These are phyloP conservation scores for Seriola rivoliana DNA, from an alignment of 2,113 vertebrate species.

Conservation along the genomic window DNA sequence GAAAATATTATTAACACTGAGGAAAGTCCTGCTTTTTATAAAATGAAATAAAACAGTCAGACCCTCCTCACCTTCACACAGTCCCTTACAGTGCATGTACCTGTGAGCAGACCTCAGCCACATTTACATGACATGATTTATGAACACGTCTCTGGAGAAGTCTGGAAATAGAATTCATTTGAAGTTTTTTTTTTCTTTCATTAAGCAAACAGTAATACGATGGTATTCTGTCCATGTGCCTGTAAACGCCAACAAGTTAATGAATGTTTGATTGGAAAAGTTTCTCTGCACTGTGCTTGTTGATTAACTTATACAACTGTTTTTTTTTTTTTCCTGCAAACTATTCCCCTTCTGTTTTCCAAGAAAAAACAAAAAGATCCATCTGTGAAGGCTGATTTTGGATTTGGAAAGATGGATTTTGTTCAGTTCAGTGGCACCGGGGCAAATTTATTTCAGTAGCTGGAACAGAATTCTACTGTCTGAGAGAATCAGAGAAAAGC, in stretches of 20 bases:
- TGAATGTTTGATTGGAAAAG: slow-evolving; percentile 65
- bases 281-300: slow-evolving; percentile 23
- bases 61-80: background rate
- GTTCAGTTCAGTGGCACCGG: slow-evolving; percentile 29
- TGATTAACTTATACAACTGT: slow-evolving; percentile 13
- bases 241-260: slow-evolving; percentile 48
- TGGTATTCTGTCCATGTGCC: slow-evolving; percentile 26
- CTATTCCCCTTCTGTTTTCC: slow-evolving; percentile 47
- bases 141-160: background rate
- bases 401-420: slow-evolving; percentile 25
- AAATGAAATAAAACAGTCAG: background rate
- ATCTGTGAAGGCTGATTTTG: slow-evolving; percentile 47
- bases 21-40: background rate
- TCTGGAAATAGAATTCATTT: slow-evolving; percentile 24
- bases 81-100: slow-evolving; percentile 41
- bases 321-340: slow-evolving; percentile 9
- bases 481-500: slow-evolving; percentile 25
- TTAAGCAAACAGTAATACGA: background rate
- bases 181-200: background rate
- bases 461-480: slow-evolving; percentile 46
- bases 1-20: background rate
- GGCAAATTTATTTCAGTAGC: slow-evolving; percentile 45
- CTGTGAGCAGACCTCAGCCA: background rate
- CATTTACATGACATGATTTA: background rate
- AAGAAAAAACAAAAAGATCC: slow-evolving; percentile 31